phyloP scores from a whole-genome alignment of 2,888 invertebrate species.

The Rhaphigaster nebulosa region DNA sequence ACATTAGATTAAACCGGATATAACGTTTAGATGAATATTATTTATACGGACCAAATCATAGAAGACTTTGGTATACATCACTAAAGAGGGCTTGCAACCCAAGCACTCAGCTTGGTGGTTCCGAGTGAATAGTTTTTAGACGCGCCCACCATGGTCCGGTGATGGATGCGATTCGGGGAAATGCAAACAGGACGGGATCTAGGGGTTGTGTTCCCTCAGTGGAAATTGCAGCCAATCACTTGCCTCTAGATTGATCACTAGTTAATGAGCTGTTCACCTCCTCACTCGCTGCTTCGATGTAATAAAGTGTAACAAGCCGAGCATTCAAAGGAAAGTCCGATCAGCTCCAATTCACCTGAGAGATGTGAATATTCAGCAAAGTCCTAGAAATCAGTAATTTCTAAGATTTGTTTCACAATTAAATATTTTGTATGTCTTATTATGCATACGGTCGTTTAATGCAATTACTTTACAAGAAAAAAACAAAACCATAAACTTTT shows the following conservation, averaged over 20 bases:
- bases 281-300: neutral
- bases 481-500: no score
- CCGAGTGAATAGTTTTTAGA: neutral
- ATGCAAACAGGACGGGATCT: neutral
- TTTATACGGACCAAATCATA: neutral
- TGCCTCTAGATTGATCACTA: neutral
- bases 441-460: no score
- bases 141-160: neutral
- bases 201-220: neutral
- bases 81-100: neutral
- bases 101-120: neutral
- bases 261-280: constrained; percentile 9
- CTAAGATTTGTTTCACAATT: no score
- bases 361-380: no score
- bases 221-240: constrained; percentile 8
- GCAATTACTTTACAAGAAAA: no score
- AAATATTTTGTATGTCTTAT: no score
- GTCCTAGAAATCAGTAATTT: no score
- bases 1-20: no score
- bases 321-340: neutral
- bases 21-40: neutral
- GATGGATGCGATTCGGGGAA: neutral
- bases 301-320: neutral
- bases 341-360: neutral
- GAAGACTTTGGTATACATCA: neutral